These are phyloP conservation scores for Parapristionchus giblindavisi DNA, from an alignment of 2,888 invertebrate genomes.

Conservation along the genomic window DNA sequence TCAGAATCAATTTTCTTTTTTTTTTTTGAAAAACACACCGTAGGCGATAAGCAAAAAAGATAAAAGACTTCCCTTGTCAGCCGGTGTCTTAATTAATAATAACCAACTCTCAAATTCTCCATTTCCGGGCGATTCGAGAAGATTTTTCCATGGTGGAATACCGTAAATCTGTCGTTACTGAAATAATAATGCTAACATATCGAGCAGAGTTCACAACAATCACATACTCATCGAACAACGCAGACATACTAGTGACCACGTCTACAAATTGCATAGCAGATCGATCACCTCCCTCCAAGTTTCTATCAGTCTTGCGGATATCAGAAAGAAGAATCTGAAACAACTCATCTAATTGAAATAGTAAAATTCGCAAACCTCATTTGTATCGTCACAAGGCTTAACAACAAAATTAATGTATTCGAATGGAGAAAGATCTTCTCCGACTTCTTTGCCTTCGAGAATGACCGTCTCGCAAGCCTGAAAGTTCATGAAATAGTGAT, in stretches of 20 bases:
- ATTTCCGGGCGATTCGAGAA: conserved; percentile 12
- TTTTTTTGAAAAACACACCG: too few species aligned
- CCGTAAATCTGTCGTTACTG: conserved; percentile 6
- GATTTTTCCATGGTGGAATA: conserved; percentile 32
- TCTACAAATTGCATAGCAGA: conserved; percentile 12
- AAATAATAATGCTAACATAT: neutral
- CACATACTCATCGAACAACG: neutral
- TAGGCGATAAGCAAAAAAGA: too few species aligned
- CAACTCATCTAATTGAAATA: neutral
- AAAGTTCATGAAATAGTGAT: too few species aligned
- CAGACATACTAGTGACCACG: neutral
- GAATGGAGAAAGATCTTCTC: neutral
- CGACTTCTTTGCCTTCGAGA: neutral
- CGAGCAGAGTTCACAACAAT: neutral
- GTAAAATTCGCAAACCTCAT: too few species aligned
- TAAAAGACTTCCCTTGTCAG: too few species aligned
- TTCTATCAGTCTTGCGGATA: neutral
- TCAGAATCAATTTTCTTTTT: too few species aligned
- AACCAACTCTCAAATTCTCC: neutral
- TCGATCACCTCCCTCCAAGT: neutral
- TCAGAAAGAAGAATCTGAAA: neutral
- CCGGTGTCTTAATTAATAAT: too few species aligned
- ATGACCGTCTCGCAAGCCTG: conserved; percentile 15
- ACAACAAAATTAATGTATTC: neutral
- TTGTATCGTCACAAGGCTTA: neutral